phyloP scores from a whole-genome alignment of 1,140 invertebrate genomes.

The Cyphomyrmex costatus region DNA sequence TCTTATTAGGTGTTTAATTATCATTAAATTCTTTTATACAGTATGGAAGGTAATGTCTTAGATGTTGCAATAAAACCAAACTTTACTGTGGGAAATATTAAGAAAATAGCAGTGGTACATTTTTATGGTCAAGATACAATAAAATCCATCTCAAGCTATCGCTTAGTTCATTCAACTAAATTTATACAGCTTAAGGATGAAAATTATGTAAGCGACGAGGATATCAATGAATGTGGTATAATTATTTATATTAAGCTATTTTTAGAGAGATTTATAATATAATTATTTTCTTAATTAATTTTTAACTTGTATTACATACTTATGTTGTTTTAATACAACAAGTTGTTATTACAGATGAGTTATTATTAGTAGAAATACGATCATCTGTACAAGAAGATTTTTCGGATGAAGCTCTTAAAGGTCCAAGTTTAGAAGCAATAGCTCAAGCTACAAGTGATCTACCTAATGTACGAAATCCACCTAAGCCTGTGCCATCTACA shows the following conservation, averaged over 20 bases:
- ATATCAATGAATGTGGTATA: constrained; percentile 81
- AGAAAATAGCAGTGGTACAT: constrained; percentile 83
- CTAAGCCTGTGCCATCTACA: constrained; percentile 72
- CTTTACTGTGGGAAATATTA: constrained; percentile 83
- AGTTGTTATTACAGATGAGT: constrained; percentile 81
- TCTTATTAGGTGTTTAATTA: not conserved
- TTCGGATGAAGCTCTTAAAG: constrained; percentile 80
- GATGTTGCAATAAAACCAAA: constrained; percentile 79
- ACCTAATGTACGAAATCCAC: constrained; percentile 75
- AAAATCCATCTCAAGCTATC: constrained; percentile 77
- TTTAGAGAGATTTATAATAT: constrained; percentile 10
- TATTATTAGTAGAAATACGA: constrained; percentile 82
- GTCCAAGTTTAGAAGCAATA: constrained; percentile 85
- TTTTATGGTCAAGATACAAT: constrained; percentile 82
- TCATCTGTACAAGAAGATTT: constrained; percentile 75
- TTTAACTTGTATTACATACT: not conserved
- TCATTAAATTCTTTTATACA: constrained; percentile 64
- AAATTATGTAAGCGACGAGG: constrained; percentile 78
- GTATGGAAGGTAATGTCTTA: constrained; percentile 82
- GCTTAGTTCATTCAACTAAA: constrained; percentile 80
- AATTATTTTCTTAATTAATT: not conserved
- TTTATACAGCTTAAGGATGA: constrained; percentile 81
- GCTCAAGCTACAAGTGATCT: constrained; percentile 82
- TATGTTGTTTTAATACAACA: not conserved
- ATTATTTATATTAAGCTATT: constrained; percentile 31